Base-by-base conservation (phyloP, 2,797 vertebrate species). In the Hapalemur alaotrensis region DNA sequence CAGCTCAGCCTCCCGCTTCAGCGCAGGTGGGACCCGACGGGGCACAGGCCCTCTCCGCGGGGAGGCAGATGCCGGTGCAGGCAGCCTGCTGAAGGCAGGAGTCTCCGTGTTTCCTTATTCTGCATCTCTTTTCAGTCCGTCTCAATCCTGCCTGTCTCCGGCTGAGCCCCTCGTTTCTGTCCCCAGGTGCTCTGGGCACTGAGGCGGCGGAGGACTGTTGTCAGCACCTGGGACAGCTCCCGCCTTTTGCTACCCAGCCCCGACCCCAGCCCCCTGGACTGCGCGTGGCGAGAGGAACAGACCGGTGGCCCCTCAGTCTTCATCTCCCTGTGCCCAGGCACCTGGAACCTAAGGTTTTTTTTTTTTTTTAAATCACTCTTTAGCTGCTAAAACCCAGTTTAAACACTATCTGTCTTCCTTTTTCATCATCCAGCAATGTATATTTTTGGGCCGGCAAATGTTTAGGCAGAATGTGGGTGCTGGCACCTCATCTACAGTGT, bases 221-320 rank as follows among this genome's bases (percentile, higher is more conserved):
- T 95, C 91, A 93, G 91, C 17, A 97, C 85, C 69, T 0, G 1
- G 73, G 92, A 97, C 90, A 95, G 92, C 72, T 48, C 95, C 78
- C 17, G 4, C 8, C 1, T 0, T 10, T 10, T 17, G 1, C 30
- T 2, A 30, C 46, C 11, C 15, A 1, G 5, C 35, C 7, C 6
- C 15, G 4, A 2, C 2, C 46, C 4, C 75, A 4, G 61, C 32
- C n/a, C 35, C 38, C 48, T 89, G 23, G 35, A 7, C 10, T 2
- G 59, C 46, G 10, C 43, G 2, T 3, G 14, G 30, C 7, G 17
- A 63, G 80, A 93, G 43, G 48, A 78, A 25, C 30, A n/a, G 0
- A 38, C 41, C 63, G 20, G 38, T 0, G 23, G 41, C 12, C 23
- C 8, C n/a, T 48, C 52, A 12, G 15, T 32, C 65, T 67, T 92